Evolutionary conservation across 2,797 vertebrate species (phyloP), one percentile per base, ranked within the genome.

Genomic region (Garrulus glandarius): DNA sequence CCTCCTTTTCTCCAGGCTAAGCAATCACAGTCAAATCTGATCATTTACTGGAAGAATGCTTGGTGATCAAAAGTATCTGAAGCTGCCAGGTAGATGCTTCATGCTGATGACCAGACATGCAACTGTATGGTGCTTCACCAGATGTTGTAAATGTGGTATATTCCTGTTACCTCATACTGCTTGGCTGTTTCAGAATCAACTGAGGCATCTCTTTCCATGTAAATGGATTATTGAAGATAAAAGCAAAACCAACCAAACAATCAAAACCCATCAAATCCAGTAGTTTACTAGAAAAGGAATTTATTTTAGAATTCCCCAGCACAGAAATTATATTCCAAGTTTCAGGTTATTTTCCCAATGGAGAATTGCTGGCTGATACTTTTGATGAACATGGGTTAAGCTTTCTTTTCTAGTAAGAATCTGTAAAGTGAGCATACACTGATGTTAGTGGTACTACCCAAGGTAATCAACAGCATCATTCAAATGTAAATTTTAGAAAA

Each of bases 401-500:
- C n/a, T 56, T 46, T n/a, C 39, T 50, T 91, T 86, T 65, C 43
- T 60, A n/a, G 14, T 69, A 63, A 89, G 55, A 74, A 44, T 70
- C 24, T 44, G 19, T 47, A 27, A 8, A 63, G 49, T 2, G 17
- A 74, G 47, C 3, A 1, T 74, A 60, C 46, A 11, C n/a, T 80
- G 78, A 83, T 78, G 14, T 68, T 72, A 83, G 67, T 59, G 41
- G 61, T 74, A 34, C 17, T 82, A 84, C 13, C 53, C 39, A 76
- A 71, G 53, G 69, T 92, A 95, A 95, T 95, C 77, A 95, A 60
- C 59, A 72, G 21, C 47, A 64, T 91, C 47, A 89, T 92, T 96
- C 84, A 94, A 65, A 93, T 92, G 78, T 91, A 84, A 74, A 96
- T 94, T 81, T 89, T 74, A 70, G 46, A 87, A 89, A 77, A 91